Evolutionary conservation across 2,888 invertebrate genomes (phyloP), one percentile per base, ranked within the genome.

Genomic region (Tetropium fuscum): DNA sequence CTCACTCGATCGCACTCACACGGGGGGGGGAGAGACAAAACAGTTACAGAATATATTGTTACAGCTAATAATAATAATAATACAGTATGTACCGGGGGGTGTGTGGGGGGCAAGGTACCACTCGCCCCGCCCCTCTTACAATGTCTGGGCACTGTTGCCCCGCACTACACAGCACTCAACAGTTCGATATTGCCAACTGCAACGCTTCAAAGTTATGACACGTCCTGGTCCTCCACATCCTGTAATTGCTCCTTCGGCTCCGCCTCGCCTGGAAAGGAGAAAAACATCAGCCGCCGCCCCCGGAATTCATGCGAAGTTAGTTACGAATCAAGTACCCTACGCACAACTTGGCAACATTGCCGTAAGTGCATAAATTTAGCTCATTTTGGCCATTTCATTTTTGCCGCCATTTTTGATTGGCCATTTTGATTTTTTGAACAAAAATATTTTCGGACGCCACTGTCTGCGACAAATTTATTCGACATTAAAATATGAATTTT

Each of bases 141-240:
- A 63, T 69, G 66, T 66, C 65, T 60, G 67, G 67, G 68, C 67
- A 61, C 58, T 56, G n/a, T n/a, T n/a, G 63, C 70, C 69, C 72
- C 59, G 74, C 74, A 74, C 74, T 74, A 73, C 74, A 74, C 74
- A 74, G 74, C 74, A 74, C 74, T 74, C 69, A 71, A 71, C 66
- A 73, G 73, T 74, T 73, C 70, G 62, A 59, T 62, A 60, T 64
- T 58, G 61, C 58, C 64, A 60, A 53, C 44, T 53, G 58, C 62
- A 60, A 59, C 62, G 62, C 65, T 65, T 63, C 71, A 72, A 76
- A 77, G 80, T 95, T 95, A 95, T 92, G 95, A 95, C 85, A 94
- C 94, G 86, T 95, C 95, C 85, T 95, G 95, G 84, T 95, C 95
- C 83, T 96, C 95, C 80, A 91, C 93, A 84, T 96, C 96, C 84